phyloP scores from a whole-genome alignment of 2,113 vertebrate species.

The Gorilla gorilla region DNA sequence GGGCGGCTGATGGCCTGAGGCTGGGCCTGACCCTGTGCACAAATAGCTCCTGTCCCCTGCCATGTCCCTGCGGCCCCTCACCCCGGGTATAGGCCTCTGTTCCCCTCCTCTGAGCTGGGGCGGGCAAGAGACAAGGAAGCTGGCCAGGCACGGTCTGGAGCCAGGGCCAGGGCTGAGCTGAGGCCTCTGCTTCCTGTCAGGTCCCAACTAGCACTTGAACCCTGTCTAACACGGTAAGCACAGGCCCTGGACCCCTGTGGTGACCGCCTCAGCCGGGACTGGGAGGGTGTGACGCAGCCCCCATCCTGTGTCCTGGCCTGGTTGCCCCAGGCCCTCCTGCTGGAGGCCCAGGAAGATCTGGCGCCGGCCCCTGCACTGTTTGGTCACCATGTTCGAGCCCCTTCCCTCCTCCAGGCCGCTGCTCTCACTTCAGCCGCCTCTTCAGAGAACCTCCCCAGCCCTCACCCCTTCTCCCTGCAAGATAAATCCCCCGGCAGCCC shows the following conservation, averaged over 20 bases:
- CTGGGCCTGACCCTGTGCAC: not conserved
- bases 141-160: not conserved
- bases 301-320: not conserved
- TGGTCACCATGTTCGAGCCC: not conserved
- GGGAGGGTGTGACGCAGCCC: not conserved
- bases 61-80: fast-evolving
- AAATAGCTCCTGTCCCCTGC: not conserved
- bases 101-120: not conserved
- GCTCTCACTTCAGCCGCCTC: not conserved
- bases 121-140: not conserved
- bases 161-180: not conserved
- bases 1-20: not conserved
- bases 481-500: not conserved
- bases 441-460: not conserved
- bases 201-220: not conserved
- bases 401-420: not conserved
- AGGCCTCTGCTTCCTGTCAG: not conserved
- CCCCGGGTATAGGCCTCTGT: not conserved
- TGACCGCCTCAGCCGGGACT: not conserved
- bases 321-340: not conserved
- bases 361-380: not conserved
- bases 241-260: fast-evolving
- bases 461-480: not conserved
- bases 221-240: fast-evolving
- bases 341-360: not conserved